These are phyloP conservation scores for Darevskia mixta DNA, from an alignment of 2,797 vertebrate species.

Conservation along the genomic window DNA sequence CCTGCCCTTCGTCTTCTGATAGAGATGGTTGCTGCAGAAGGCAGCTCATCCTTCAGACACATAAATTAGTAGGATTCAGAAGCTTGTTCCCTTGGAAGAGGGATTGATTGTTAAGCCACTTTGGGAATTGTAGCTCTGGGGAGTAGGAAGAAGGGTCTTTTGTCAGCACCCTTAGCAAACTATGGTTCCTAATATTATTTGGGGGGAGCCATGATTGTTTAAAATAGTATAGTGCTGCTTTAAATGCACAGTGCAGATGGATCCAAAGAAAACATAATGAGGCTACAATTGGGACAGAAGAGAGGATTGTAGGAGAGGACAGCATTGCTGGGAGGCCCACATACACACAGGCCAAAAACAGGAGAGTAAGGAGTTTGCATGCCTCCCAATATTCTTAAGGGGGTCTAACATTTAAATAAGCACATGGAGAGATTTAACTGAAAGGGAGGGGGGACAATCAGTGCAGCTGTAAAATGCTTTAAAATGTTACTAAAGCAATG, in stretches of 20 bases:
- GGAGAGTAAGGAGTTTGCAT: background rate
- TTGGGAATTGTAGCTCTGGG: too few species aligned
- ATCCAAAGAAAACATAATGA: background rate
- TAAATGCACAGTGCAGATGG: too few species aligned
- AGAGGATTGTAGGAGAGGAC: background rate
- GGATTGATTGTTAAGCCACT: too few species aligned
- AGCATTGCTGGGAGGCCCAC: background rate
- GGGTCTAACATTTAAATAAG: background rate
- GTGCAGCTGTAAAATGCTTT: constrained; percentile 33
- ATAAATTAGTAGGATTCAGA: background rate
- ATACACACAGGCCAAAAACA: background rate
- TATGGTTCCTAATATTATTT: too few species aligned
- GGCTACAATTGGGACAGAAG: too few species aligned
- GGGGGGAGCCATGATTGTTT: too few species aligned
- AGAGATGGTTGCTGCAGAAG: background rate
- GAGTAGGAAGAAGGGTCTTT: too few species aligned
- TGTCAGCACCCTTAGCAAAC: too few species aligned
- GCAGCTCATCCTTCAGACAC: background rate
- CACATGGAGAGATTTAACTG: background rate
- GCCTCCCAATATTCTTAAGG: background rate
- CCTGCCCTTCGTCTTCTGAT: background rate
- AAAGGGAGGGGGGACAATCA: background rate
- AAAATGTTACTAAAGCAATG: constrained; percentile 23
- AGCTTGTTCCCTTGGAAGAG: background rate
- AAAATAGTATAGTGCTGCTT: too few species aligned